phyloP scores from a whole-genome alignment of 2,888 invertebrate species.

The Tridacna gigas region DNA sequence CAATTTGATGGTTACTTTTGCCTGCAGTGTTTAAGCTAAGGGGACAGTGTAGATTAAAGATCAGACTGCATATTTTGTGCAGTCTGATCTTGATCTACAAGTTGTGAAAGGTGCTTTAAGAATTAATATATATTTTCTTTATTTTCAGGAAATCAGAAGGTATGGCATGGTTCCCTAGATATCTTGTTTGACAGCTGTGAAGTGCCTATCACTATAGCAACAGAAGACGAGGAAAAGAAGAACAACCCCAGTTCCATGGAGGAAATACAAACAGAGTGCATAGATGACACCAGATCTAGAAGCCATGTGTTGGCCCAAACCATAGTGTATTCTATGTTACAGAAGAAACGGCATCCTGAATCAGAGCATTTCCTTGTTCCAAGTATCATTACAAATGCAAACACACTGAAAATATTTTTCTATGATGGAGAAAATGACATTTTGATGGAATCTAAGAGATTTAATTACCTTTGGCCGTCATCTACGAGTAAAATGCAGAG shows the following conservation, averaged over 20 bases:
- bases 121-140: too few relatives aligned
- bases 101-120: too few relatives aligned
- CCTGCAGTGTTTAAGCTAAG: too few relatives aligned
- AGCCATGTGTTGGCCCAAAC: not conserved
- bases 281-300: not conserved
- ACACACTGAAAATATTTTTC: slow-evolving; percentile 24
- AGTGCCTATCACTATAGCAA: not conserved
- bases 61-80: too few relatives aligned
- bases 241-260: too few relatives aligned
- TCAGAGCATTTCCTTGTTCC: not conserved
- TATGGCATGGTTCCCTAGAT: slow-evolving; percentile 4
- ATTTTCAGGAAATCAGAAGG: not conserved
- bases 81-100: too few relatives aligned
- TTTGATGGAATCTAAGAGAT: slow-evolving; percentile 4
- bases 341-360: not conserved
- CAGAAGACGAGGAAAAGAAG: too few relatives aligned
- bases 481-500: not conserved
- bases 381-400: not conserved
- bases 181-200: slow-evolving; percentile 5
- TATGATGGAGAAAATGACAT: slow-evolving; percentile 34
- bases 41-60: too few relatives aligned
- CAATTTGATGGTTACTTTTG: too few relatives aligned
- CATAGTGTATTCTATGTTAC: slow-evolving; percentile 2
- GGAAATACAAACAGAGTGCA: not conserved
- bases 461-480: not conserved